Evolutionary conservation across 2,797 vertebrate genomes (phyloP), one percentile per base, ranked within the genome.

Genomic region (Mormyrops boulengeri): DNA sequence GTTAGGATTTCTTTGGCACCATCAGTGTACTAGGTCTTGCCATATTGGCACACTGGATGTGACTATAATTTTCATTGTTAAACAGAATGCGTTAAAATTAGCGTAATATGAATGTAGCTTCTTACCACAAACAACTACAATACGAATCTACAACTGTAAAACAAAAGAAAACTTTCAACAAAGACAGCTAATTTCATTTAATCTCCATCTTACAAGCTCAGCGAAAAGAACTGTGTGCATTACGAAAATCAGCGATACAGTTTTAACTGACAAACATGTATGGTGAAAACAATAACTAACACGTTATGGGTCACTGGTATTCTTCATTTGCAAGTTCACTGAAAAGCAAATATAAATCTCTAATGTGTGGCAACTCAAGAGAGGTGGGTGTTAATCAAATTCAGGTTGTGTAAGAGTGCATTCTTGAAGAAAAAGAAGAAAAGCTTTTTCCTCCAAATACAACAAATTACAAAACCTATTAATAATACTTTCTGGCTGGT

Each of bases 401-500:
- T 47, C 73, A 44, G 73, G 73, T 80, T 80, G 34, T 19, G 73
- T n/a, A 80, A 80, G 73, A 80, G 73, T n/a, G 38, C 73, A 44
- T 38, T 73, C 30, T 73, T 2, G 17, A 44, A 17, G 38, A 77
- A 77, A n/a, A 80, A 44, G 12, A 44, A 9, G 7, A 80, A 44
- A 3, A 9, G 2, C 14, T 80, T 77, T 77, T 77, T 47, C 41
- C 17, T n/a, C 6, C 2, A 9, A 80, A 80, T 17, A 44, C 73
- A 41, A 80, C 73, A 80, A 80, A 49, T 85, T 49, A 89, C 41
- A 89, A 34, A 89, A 89, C 50, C 44, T 47, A 53, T 69, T 89
- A 44, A 47, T 38, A 52, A 50, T 41, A 19, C 53, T 66, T 57
- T 49, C 60, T 89, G 57, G 57, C 57, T 50, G 47, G 60, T 66